Percentiles rank a stretch among this genome's conserved stretches.
Evolutionary conservation across 2,113 vertebrate species (phyloP).

Genomic region (Rhea americana): DNA sequence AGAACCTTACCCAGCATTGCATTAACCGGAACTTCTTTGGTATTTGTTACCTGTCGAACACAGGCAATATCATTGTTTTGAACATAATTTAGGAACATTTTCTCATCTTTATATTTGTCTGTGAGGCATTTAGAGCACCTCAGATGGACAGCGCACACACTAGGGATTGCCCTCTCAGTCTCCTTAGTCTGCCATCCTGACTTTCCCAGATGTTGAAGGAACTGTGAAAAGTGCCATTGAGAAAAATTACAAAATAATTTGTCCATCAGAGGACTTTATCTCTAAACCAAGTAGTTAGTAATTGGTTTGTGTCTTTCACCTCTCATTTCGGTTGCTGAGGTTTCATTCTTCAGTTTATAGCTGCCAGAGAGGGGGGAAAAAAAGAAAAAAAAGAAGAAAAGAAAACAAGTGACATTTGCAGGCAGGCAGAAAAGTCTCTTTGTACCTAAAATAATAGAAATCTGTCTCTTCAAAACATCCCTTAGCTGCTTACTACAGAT

Average conservation of each 20-base stretch:
- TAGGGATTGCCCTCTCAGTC: neutral
- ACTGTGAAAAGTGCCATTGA: neutral
- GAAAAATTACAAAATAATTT: neutral
- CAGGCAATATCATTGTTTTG: neutral
- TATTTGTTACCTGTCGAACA: neutral
- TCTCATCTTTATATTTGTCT: neutral
- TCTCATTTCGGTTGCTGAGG: neutral
- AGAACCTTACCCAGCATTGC: neutral
- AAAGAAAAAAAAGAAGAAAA: too few relatives aligned
- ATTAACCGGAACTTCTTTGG: neutral
- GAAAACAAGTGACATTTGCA: neutral
- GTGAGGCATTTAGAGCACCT: neutral
- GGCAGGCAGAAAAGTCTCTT: neutral
- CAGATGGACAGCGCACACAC: neutral
- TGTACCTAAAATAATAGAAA: neutral
- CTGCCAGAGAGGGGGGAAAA: accelerated
- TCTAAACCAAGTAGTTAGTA: neutral
- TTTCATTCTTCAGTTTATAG: neutral
- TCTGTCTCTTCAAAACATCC: neutral
- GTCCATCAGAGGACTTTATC: neutral
- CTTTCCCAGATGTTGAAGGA: neutral
- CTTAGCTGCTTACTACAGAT: neutral
- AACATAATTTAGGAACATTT: neutral
- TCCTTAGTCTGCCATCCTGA: neutral
- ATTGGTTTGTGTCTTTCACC: neutral